Base-by-base conservation (phyloP, 2,113 vertebrate genomes). In the Accipiter virgatus region DNA sequence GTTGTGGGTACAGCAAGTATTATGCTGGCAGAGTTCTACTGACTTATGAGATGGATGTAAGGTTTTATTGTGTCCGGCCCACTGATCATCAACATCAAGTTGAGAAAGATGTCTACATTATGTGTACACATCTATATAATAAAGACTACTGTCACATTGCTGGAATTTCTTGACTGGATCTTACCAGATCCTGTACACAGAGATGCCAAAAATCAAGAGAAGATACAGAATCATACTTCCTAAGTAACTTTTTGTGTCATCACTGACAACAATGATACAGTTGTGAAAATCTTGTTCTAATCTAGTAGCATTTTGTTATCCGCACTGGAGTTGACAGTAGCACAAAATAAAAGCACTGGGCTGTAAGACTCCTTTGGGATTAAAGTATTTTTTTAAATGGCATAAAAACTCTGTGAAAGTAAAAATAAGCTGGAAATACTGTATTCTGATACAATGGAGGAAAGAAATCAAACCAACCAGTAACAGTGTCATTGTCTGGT, bases 401-500 rank as follows among this genome's bases (percentile, higher is more conserved):
- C n/a, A 66, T 50, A 79, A 86, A 77, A 6, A 7, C 14, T 74
- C 22, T 19, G 27, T 23, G 40, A 79, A 83, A 74, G 9, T 40
- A 61, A 81, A 95, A 83, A 42, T 56, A 81, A 82, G 2, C 2
- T 79, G 31, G n/a, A 70, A 80, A 81, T 47, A 61, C 9, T 56
- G 11, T 53, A n/a, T 63, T 68, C 26, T 53, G 16, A 79, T 38
- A 65, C 10, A 92, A 79, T 3, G 7, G 20, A 95, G 20, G 61
- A 87, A 81, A 88, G 47, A 83, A 92, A 45, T 56, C 23, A 62
- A 89, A 95, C 98, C 58, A 96, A 99, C 99, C 99, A 97, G 98
- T 99, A 81, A 99, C 98, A 7, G 98, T 99, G 78, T 99, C 99
- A 53, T 99, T 99, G 85, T 99, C 98, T 31, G 98, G 96, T 86